phyloP scores from a whole-genome alignment of 2,113 vertebrate genomes.

The Lonchura striata region DNA sequence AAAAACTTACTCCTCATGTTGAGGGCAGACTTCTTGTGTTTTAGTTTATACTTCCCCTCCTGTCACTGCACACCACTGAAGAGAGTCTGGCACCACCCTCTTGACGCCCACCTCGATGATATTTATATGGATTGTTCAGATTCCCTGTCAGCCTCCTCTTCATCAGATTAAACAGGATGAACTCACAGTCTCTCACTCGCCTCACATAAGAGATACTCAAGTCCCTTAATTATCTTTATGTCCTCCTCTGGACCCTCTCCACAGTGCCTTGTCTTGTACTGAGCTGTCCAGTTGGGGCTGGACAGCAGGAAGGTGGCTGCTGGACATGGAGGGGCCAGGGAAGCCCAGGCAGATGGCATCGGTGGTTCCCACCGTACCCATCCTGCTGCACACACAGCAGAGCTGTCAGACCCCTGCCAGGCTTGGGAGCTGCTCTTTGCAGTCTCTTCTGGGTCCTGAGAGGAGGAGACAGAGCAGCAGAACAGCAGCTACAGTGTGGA shows the following conservation, averaged over 20 bases:
- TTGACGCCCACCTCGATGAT: neutral
- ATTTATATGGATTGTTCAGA: neutral
- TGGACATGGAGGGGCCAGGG: neutral
- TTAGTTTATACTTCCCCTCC: neutral
- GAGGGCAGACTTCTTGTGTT: neutral
- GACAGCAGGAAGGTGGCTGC: neutral
- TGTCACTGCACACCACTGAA: neutral
- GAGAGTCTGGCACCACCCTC: neutral
- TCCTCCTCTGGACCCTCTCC: neutral
- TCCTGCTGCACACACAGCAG: accelerated
- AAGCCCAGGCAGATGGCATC: neutral
- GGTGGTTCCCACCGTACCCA: accelerated
- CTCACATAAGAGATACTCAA: neutral
- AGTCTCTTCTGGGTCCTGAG: accelerated
- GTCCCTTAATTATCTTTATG: neutral
- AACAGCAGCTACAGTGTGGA: neutral
- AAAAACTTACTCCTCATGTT: neutral
- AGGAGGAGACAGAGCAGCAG: neutral
- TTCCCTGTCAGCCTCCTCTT: neutral
- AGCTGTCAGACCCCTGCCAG: neutral
- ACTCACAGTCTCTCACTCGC: neutral
- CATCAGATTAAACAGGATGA: neutral
- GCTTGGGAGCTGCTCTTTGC: neutral
- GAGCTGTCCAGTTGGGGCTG: neutral
- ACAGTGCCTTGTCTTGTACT: neutral